Conservation (phyloP, 92 coral and sea anemone genomes). For the Porites cylindrica region DNA sequence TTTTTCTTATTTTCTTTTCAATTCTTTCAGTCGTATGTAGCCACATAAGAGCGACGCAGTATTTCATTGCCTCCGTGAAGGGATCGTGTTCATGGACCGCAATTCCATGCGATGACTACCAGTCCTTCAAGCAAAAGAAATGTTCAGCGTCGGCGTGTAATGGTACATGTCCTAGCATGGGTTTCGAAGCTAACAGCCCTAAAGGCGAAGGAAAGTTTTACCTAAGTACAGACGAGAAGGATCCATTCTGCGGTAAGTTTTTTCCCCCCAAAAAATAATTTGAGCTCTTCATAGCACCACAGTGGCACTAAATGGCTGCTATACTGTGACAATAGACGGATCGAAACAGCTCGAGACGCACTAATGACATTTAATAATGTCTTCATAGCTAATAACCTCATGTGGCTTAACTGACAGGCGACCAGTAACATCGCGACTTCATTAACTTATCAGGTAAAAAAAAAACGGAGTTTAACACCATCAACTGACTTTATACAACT, state of each 20-base stretch:
- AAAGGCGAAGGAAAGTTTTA: slow-evolving; percentile 11
- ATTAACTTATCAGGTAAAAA: too few relatives aligned
- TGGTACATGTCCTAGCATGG: slow-evolving; percentile 52
- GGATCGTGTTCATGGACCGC: slow-evolving; percentile 49
- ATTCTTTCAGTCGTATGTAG: slow-evolving; percentile 24
- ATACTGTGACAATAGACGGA: too few relatives aligned
- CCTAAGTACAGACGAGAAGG: slow-evolving; percentile 17
- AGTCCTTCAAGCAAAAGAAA: slow-evolving; percentile 46
- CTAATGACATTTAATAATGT: too few relatives aligned
- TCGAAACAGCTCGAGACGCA: too few relatives aligned
- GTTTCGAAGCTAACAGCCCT: slow-evolving; percentile 55
- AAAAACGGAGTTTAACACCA: too few relatives aligned
- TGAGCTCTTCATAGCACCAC: too few relatives aligned
- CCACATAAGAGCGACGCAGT: slow-evolving; percentile 55
- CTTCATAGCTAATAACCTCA: too few relatives aligned
- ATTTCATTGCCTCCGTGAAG: slow-evolving; percentile 53
- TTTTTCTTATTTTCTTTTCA: background rate
- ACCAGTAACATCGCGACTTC: too few relatives aligned
- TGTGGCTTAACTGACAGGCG: too few relatives aligned
- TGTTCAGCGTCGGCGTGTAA: slow-evolving; percentile 6
- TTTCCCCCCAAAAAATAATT: too few relatives aligned
- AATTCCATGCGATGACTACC: slow-evolving; percentile 38
- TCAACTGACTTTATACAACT: too few relatives aligned
- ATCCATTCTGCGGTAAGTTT: slow-evolving; percentile 41
- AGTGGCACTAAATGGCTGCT: too few relatives aligned